Percentiles rank a stretch among this genome's conserved stretches.
These are phyloP conservation scores for Oscheius sp. DNA, from an alignment of 2,888 invertebrate genomes.

Conservation along the genomic window DNA sequence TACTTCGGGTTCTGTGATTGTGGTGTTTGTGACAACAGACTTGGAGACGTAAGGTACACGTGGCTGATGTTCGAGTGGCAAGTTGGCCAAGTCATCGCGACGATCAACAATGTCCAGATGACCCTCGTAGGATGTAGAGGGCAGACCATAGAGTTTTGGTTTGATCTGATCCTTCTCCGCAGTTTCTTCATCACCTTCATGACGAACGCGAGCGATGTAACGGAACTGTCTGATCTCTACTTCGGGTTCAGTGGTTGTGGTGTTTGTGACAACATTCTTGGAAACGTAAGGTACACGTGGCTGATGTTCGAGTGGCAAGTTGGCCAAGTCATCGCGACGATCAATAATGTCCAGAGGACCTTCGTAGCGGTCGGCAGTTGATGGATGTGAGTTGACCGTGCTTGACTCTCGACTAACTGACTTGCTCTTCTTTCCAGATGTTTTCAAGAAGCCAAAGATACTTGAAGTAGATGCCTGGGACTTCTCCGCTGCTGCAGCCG, in stretches of 20 bases:
- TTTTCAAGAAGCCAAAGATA: too few species aligned
- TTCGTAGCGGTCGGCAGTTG: slow-evolving; percentile 25
- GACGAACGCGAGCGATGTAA: slow-evolving; percentile 43
- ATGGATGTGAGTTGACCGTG: slow-evolving; percentile 28
- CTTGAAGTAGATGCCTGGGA: neutral
- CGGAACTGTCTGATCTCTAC: slow-evolving; percentile 34
- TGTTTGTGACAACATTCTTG: neutral
- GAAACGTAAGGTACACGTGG: neutral
- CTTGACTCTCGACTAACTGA: too few species aligned
- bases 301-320: slow-evolving; percentile 23
- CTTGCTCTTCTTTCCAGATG: too few species aligned
- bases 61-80: slow-evolving; percentile 24
- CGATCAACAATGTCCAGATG: slow-evolving; percentile 23
- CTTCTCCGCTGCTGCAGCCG: slow-evolving; percentile 31
- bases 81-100: slow-evolving; percentile 22
- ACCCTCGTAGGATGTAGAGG: too few species aligned
- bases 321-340: slow-evolving; percentile 39
- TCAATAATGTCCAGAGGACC: slow-evolving; percentile 38
- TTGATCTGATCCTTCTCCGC: too few species aligned
- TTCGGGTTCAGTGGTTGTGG: neutral
- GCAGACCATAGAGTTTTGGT: too few species aligned
- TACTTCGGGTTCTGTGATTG: neutral
- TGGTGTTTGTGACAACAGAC: slow-evolving; percentile 12
- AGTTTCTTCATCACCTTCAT: slow-evolving; percentile 50
- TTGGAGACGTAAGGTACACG: neutral